Percentiles rank a stretch among this genome's conserved stretches.
phyloP scores from a whole-genome alignment of 2,797 vertebrate genomes.

The Melopsittacus undulatus region DNA sequence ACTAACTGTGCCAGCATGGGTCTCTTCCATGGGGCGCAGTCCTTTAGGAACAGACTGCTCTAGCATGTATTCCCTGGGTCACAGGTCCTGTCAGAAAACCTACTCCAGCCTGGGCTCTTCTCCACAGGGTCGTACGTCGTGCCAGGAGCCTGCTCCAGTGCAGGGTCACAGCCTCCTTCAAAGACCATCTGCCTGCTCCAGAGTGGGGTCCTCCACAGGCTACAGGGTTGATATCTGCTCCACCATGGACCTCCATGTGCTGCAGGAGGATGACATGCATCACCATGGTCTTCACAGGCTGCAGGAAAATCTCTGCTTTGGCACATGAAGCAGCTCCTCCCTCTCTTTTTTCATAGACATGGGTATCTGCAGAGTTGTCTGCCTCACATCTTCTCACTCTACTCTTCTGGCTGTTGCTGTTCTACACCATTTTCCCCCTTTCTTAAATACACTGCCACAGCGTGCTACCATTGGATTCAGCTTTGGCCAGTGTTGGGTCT shows the following conservation, averaged over 20 bases:
- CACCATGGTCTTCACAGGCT: background rate
- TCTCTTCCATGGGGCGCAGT: background rate
- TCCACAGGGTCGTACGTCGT: background rate
- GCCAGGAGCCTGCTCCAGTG: background rate
- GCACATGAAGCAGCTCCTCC: background rate
- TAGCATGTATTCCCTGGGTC: background rate
- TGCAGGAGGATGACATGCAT: background rate
- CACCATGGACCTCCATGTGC: background rate
- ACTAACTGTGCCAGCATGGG: background rate
- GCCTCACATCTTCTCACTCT: background rate
- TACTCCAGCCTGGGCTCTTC: background rate
- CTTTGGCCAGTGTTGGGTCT: rapidly evolving
- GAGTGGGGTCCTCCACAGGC: background rate
- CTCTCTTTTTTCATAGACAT: background rate
- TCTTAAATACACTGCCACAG: background rate
- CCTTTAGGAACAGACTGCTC: background rate
- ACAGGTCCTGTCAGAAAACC: background rate
- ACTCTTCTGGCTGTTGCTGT: background rate
- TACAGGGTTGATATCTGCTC: background rate
- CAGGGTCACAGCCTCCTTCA: background rate
- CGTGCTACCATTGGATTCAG: background rate
- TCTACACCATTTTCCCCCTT: background rate
- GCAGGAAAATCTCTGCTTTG: background rate
- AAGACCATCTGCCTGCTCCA: background rate
- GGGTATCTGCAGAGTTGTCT: background rate